Conservation (phyloP, 2,113 vertebrate species). For the rabbit (Oryctolagus cuniculus) region mOryCun1.1 NC_091438.1:88797501-88798000, state of each 20-base stretch:
- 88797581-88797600: too few relatives aligned
- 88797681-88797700: not conserved
- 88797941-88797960: not conserved
- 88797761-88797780: not conserved
- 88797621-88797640: not conserved
- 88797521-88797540: too few relatives aligned
- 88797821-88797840: not conserved
- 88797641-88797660: not conserved
- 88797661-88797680: rapidly evolving
- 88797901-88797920: not conserved
- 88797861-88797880: not conserved
- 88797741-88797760: not conserved
- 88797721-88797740: not conserved
- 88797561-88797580: too few relatives aligned
- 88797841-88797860: not conserved
- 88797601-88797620: not conserved
- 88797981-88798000: not conserved
- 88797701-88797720: not conserved
- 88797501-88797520: too few relatives aligned
- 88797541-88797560: too few relatives aligned
- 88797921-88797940: not conserved
- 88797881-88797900: not conserved
- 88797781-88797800: not conserved
- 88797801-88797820: not conserved
- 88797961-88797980: conserved; percentile 3